Evolutionary conservation across 2,797 vertebrate species (phyloP).

Genomic region (Enteromius thamalakanensis): DNA sequence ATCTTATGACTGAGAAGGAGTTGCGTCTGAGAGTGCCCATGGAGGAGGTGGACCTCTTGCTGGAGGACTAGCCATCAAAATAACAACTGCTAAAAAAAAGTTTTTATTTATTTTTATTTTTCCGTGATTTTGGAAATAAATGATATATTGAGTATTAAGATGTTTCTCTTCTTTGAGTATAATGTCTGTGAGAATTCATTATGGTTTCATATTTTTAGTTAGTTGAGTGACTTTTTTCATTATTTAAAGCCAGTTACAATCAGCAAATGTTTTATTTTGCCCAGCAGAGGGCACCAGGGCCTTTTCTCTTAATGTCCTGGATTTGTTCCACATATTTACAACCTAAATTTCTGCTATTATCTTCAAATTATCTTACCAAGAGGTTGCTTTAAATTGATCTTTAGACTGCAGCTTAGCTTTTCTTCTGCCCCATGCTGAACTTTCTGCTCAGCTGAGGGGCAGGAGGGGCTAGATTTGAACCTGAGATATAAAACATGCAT

Average conservation of each 20-base stretch:
- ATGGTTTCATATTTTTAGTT: background rate
- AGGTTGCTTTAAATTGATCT: background rate
- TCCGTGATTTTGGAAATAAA: conserved; percentile 34
- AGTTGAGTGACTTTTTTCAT: background rate
- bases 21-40: conserved; percentile 80
- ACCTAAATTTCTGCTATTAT: conserved; percentile 12
- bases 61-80: conserved; percentile 76
- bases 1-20: conserved; percentile 87
- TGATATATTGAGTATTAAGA: background rate
- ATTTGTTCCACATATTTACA: background rate
- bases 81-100: background rate
- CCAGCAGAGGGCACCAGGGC: conserved; percentile 17
- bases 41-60: conserved; percentile 84
- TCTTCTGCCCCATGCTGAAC: conserved; percentile 53
- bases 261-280: background rate
- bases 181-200: background rate
- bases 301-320: background rate
- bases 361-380: conserved; percentile 1
- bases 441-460: conserved; percentile 72
- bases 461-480: conserved; percentile 66
- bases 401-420: conserved; percentile 23
- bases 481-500: conserved; percentile 66
- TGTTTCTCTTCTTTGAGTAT: background rate
- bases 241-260: background rate
- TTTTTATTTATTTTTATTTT: conserved; percentile 38